phyloP scores from a whole-genome alignment of 2,888 invertebrate species.

The Anorthoa munda region DNA sequence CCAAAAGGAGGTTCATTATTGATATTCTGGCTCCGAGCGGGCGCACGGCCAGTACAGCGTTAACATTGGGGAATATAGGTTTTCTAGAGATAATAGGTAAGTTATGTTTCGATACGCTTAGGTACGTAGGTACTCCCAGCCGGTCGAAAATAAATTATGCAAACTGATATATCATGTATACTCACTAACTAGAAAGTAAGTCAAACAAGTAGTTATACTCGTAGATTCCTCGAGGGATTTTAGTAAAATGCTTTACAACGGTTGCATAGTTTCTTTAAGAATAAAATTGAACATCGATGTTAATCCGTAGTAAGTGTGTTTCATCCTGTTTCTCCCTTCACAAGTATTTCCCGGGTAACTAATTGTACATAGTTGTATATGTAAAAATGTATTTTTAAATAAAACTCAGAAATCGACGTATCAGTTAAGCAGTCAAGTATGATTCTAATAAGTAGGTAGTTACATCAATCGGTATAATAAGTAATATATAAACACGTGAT shows the following conservation, averaged over 20 bases:
- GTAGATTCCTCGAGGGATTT: slow-evolving; percentile 25
- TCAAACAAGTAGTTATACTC: too few relatives aligned
- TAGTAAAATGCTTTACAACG: slow-evolving; percentile 11
- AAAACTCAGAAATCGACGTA: too few relatives aligned
- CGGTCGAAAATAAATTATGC: not conserved
- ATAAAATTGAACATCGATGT: not conserved
- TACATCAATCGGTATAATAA: too few relatives aligned
- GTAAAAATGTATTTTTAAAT: too few relatives aligned
- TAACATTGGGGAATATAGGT: not conserved
- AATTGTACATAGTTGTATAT: not conserved
- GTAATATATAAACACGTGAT: not conserved
- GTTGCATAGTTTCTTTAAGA: slow-evolving; percentile 29
- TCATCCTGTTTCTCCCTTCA: not conserved
- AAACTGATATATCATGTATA: not conserved
- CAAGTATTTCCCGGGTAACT: slow-evolving; percentile 8
- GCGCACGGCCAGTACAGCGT: too few relatives aligned
- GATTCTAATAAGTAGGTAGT: too few relatives aligned
- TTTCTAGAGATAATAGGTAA: not conserved
- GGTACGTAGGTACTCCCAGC: not conserved
- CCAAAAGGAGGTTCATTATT: too few relatives aligned
- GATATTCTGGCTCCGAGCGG: too few relatives aligned
- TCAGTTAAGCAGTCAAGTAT: too few relatives aligned
- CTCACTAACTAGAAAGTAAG: not conserved
- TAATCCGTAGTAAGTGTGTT: slow-evolving; percentile 15
- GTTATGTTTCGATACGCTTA: not conserved